Base-by-base conservation (phyloP, 30 jellyfish, hydroid and myxozoan genomes). In the Cassiopea andromeda region DNA sequence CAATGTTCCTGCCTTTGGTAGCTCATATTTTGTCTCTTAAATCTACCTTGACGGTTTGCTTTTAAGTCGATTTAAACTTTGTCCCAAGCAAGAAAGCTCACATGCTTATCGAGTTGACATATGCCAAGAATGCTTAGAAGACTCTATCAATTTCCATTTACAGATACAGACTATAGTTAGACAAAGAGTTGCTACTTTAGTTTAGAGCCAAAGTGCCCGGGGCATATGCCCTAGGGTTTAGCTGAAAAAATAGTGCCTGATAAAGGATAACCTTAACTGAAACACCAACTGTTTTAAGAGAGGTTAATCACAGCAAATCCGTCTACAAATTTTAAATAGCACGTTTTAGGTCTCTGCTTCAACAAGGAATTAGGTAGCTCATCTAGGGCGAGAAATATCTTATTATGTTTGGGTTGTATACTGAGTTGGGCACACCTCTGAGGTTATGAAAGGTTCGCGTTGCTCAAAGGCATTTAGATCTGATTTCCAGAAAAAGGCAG, bases 261-360 rank as follows among this genome's bases (percentile, higher is more conserved):
- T 14, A 43, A 50, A 12, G 5, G 54, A 70, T 70, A 70, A 70
- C 54, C 27, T 43, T 2, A 70, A n/a, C 54, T 70, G 79, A 70
- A 70, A 18, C 79, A 38, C 79, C 79, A 70, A 70, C 54, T 14
- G 79, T 70, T 18, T 70, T 70, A 70, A 19, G 54, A 70, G 79
- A 70, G 50, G 54, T 70, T 70, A 70, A 70, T 19, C 79, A 16
- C 79, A 8, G 5, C 79, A 17, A 70, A 70, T 70, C 79, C 38
- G 79, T 70, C 79, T 70, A 19, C 54, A 43, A 17, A 70, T 70
- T 70, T 43, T 6, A 18, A 18, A 19, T 19, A 70, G 50, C 79
- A 70, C 79, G n/a, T 17, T 70, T 70, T 70, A 38, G 54, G n/a
- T 27, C 79, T 43, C 27, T 18, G 46, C 50, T 70, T 70, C 57